These are phyloP conservation scores for Gulo gulo DNA, from an alignment of 2,113 vertebrate genomes.

Conservation along the genomic window DNA sequence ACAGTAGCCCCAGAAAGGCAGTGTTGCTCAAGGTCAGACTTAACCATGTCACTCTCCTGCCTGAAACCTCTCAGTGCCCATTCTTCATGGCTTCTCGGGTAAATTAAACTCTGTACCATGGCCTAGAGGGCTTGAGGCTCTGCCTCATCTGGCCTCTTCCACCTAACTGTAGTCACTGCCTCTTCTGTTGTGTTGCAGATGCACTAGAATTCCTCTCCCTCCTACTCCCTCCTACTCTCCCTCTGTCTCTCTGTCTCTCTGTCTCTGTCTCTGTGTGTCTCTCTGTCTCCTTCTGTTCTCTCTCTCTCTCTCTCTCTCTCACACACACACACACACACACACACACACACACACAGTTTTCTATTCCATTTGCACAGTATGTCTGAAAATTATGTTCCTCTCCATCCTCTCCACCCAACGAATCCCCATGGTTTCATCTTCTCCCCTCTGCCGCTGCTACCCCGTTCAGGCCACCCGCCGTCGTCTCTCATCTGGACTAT, in stretches of 20 bases:
- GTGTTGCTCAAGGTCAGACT: neutral
- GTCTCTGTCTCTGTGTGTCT: too few relatives aligned
- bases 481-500: neutral
- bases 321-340: too few relatives aligned
- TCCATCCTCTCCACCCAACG: neutral
- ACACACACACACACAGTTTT: neutral
- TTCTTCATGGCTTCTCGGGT: neutral
- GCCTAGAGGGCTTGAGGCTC: too few relatives aligned
- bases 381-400: neutral
- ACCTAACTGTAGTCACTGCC: too few relatives aligned
- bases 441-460: neutral
- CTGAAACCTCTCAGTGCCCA: neutral
- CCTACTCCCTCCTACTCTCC: neutral
- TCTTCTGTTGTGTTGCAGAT: neutral
- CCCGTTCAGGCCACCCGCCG: neutral
- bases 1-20: neutral
- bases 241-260: neutral
- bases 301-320: neutral
- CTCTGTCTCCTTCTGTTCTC: too few relatives aligned
- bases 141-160: neutral
- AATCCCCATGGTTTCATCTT: neutral
- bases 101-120: neutral
- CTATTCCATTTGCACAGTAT: neutral
- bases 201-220: neutral
- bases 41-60: neutral